phyloP scores from a whole-genome alignment of 2,113 vertebrate genomes.

The Cricetomys ansorgei region DNA sequence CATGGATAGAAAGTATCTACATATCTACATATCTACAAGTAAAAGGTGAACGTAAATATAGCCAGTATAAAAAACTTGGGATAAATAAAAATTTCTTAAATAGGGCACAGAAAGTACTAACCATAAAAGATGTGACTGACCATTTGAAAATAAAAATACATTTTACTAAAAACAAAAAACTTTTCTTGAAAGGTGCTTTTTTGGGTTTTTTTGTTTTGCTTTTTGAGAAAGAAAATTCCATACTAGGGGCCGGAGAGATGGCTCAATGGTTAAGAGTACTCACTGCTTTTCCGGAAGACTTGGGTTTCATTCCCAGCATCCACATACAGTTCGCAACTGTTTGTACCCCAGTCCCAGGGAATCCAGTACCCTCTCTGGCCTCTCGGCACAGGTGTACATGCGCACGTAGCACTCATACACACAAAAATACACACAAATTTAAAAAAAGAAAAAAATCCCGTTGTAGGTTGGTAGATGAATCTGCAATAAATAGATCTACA shows the following conservation, averaged over 20 bases:
- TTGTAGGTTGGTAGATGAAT: neutral
- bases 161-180: neutral
- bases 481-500: neutral
- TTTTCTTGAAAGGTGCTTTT: neutral
- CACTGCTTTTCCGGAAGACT: neutral
- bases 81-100: slow-evolving; percentile 47
- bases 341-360: neutral
- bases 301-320: neutral
- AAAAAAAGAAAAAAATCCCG: neutral
- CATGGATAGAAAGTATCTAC: neutral
- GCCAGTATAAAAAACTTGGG: neutral
- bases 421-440: neutral
- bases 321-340: neutral
- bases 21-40: neutral
- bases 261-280: neutral
- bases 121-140: neutral
- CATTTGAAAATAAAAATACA: neutral
- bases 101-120: neutral
- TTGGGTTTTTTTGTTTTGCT: too few relatives aligned
- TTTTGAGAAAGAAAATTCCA: too few relatives aligned
- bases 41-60: neutral
- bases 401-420: neutral
- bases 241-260: neutral
- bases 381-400: neutral
- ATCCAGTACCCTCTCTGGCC: neutral